These are phyloP conservation scores for Plebejus anna DNA, from an alignment of 2,888 invertebrate genomes.

Conservation along the genomic window DNA sequence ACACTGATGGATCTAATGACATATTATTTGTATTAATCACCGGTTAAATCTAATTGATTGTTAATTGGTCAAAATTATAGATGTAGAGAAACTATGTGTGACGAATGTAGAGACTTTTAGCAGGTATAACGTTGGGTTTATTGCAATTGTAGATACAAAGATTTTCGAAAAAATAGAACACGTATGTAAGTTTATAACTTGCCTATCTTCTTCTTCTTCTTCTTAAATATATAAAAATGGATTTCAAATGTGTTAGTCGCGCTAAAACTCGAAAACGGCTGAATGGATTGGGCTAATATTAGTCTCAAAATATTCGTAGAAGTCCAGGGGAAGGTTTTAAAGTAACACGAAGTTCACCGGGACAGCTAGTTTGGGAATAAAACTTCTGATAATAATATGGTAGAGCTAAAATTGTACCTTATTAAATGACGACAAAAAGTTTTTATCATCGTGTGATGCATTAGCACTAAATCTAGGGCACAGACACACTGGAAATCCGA, in stretches of 20 bases:
- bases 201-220: no score
- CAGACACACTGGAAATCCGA: neutral
- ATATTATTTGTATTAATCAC: neutral
- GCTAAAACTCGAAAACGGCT: no score
- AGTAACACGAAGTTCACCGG: no score
- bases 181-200: no score
- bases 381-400: neutral
- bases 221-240: no score
- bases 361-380: no score
- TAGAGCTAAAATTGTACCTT: neutral
- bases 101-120: neutral
- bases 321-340: no score
- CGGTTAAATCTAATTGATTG: neutral
- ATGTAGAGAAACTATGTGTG: neutral
- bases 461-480: conserved; percentile 2
- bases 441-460: neutral
- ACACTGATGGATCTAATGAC: neutral
- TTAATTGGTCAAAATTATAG: neutral
- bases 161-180: neutral
- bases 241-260: no score
- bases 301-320: no score
- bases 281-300: no score
- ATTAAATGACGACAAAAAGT: neutral
- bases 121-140: neutral
- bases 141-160: neutral